Percentiles rank a stretch among this genome's conserved stretches.
These are phyloP conservation scores for Agonopterix subpropinquella DNA, from an alignment of 2,888 invertebrate species.

Conservation along the genomic window DNA sequence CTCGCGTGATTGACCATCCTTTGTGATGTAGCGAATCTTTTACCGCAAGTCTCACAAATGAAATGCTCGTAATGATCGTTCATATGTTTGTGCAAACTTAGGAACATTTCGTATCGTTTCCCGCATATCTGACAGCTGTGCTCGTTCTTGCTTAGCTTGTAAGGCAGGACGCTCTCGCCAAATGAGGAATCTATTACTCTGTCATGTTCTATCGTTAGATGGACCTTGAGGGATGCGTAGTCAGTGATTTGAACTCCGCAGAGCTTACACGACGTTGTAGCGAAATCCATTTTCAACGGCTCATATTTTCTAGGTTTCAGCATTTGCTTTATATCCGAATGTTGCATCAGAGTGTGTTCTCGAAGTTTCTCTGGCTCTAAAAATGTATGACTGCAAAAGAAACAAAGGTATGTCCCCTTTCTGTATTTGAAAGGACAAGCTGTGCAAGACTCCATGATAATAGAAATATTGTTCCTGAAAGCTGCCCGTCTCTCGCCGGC, in stretches of 20 bases:
- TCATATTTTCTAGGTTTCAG: constrained; percentile 60
- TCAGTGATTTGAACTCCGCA: constrained; percentile 41
- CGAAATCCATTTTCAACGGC: constrained; percentile 62
- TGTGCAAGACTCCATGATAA: constrained; percentile 51
- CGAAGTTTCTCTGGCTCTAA: constrained; percentile 59
- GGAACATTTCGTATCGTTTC: constrained; percentile 60
- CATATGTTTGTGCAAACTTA: constrained; percentile 65
- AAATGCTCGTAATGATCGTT: constrained; percentile 64
- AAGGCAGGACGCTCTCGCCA: constrained; percentile 60
- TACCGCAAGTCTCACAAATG: constrained; percentile 67
- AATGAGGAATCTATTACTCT: constrained; percentile 45
- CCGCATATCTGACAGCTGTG: constrained; percentile 61
- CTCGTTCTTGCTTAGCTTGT: constrained; percentile 55
- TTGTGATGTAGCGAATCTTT: constrained; percentile 56
- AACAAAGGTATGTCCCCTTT: constrained; percentile 60
- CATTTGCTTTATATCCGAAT: constrained; percentile 36
- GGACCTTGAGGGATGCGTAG: constrained; percentile 47
- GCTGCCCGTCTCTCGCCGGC: constrained; percentile 45
- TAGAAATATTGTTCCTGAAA: constrained; percentile 56
- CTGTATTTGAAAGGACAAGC: constrained; percentile 67
- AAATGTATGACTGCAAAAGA: constrained; percentile 56
- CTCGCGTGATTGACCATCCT: constrained; percentile 58
- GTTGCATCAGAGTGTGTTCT: constrained; percentile 44
- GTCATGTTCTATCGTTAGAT: constrained; percentile 43
- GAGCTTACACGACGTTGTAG: constrained; percentile 44